Evolutionary conservation across 2,888 invertebrate genomes (phyloP), one percentile per base, ranked within the genome.

Genomic region (Hemaris fuciformis): DNA sequence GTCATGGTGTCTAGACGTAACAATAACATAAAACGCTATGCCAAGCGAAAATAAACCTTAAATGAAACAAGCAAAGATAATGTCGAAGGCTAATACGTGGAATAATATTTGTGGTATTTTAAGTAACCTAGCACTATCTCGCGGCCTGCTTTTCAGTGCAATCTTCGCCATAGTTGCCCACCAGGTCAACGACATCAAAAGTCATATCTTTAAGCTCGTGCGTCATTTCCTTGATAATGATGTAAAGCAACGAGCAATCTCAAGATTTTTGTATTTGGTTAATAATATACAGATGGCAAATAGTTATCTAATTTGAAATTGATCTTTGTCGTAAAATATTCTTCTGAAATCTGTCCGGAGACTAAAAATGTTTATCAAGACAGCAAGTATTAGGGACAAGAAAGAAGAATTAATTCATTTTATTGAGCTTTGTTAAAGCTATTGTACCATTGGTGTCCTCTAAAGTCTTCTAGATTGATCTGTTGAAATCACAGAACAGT

Each of bases 91-190:
- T 31, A 10, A 27, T 27, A 8, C 5, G 6, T 6, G 13, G 13
- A 3, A 18, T 27, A 53, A 53, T 7, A 53, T 53, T 53, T 31
- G 53, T 53, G 53, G 53, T 53, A 53, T 53, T 53, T 27, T 53
- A 53, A 53, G 31, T 31, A 27, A 8, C 3, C 53, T 20, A 31
- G 10, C 18, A 27, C 18, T 53, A 53, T 53, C 53, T 53, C 31
- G 31, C 18, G 31, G 27, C 31, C 53, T 18, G 53, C 53, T 53
- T 31, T 53, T 53, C 23, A 18, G 53, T 18, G 31, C 53, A 53
- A 31, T 53, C 53, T 53, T 53, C 18, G 31, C 20, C 18, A 18
- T 53, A 53, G 53, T 53, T 31, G 10, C 18, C 13, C 8, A 31
- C 27, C 15, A 31, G 53, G 53, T 53, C 31, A 53, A 20, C 53